These are phyloP conservation scores for Tenrec ecaudatus DNA, from an alignment of 2,113 vertebrate genomes.

Conservation along the genomic window DNA sequence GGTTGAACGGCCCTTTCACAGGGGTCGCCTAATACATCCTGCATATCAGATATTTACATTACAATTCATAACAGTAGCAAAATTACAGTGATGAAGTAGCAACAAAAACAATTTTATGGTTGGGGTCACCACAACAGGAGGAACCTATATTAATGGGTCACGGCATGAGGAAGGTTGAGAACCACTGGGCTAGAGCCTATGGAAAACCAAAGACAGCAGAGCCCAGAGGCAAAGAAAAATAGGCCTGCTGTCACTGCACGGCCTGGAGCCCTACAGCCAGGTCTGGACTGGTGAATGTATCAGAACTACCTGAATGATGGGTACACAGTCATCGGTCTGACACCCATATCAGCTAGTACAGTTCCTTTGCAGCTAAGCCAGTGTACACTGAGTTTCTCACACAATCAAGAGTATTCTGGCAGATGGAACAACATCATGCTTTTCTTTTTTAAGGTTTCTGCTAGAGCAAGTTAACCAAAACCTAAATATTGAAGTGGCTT, in stretches of 20 bases:
- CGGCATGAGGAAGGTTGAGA: not conserved
- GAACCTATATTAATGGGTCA: too few relatives aligned
- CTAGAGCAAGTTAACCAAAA: conserved; percentile 21
- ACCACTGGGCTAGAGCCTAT: not conserved
- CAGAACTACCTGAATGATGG: not conserved
- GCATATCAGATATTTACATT: too few relatives aligned
- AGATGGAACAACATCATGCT: not conserved
- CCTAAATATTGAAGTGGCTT: conserved; percentile 45
- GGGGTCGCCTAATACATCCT: too few relatives aligned
- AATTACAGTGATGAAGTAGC: too few relatives aligned
- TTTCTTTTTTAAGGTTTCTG: not conserved
- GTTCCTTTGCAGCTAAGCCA: conserved; percentile 1
- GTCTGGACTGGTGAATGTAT: not conserved
- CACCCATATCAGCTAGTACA: conserved; percentile 2
- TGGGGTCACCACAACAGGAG: too few relatives aligned
- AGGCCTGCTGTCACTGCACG: not conserved
- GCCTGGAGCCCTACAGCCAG: not conserved
- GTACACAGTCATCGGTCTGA: not conserved
- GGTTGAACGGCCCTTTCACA: too few relatives aligned
- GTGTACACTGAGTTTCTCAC: conserved; percentile 17
- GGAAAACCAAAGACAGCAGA: not conserved
- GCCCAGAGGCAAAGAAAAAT: not conserved
- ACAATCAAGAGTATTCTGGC: not conserved
- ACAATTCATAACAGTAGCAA: too few relatives aligned
- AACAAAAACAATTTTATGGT: too few relatives aligned